A percentile compares a stretch with the other conserved stretches of the same genome.
These are phyloP conservation scores for Hyperopisus bebe DNA, from an alignment of 2,113 vertebrate genomes.

Conservation along the genomic window DNA sequence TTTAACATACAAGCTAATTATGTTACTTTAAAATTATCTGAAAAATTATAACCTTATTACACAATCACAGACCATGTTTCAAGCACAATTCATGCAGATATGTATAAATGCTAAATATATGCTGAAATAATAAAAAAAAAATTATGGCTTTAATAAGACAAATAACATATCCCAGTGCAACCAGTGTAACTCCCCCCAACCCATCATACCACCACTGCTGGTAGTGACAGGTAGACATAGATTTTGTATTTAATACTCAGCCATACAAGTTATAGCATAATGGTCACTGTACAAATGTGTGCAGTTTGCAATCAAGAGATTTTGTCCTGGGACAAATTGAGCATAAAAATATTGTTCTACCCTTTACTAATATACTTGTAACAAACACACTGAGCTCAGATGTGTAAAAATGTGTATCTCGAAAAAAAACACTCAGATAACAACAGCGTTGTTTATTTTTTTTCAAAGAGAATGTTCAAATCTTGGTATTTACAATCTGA, in stretches of 20 bases:
- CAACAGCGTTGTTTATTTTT: neutral
- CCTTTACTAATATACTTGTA: neutral
- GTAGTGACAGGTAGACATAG: neutral
- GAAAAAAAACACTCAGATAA: neutral
- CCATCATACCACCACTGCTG: neutral
- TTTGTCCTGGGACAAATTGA: neutral
- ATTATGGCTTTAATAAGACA: neutral
- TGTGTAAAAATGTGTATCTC: neutral
- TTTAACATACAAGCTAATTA: neutral
- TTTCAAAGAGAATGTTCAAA: neutral
- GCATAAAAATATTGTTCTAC: neutral
- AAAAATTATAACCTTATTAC: neutral
- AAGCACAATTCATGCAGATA: neutral
- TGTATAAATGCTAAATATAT: neutral
- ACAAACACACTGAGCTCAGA: neutral
- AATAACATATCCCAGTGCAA: neutral
- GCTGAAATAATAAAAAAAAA: neutral
- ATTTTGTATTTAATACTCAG: neutral
- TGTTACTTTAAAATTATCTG: neutral
- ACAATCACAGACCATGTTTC: neutral
- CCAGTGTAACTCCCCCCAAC: neutral
- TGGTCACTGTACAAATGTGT: neutral
- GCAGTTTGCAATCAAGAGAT: neutral
- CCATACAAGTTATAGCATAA: neutral
- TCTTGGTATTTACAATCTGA: neutral